Evolutionary conservation across 1,140 invertebrate species (phyloP), one percentile per base, ranked within the genome.

Genomic region (Drosophila novamexicana): DNA sequence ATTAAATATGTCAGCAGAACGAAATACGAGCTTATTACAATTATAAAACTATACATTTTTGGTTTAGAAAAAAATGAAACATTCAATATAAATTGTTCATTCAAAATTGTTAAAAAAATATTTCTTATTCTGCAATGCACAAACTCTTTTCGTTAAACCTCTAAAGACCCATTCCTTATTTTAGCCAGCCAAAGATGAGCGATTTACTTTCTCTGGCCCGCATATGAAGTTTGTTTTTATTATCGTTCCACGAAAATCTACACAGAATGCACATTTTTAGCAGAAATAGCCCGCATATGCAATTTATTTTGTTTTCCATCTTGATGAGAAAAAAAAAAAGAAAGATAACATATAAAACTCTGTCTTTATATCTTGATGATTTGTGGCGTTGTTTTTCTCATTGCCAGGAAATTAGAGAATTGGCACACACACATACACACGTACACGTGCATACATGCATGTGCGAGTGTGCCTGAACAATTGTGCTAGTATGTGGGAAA

Each of bases 341-440:
- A 50, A 40, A 29, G 39, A 36, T n/a, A 52, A 57, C 22, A 50
- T 29, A 53, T 54, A 54, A 54, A 49, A 56, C 64, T 68, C 42
- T 73, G 61, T 54, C 56, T 68, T 73, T 61, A 68, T 61, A 73
- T 59, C 68, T 85, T 82, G 50, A 42, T 81, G 65, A 78, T 75
- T 85, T 78, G 83, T 78, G 75, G 50, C 54, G 50, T 52, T 70
- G 66, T 75, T 78, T 75, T 65, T 67, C 54, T 34, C 65, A 82
- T 50, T 54, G 67, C 57, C 81, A 76, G 76, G 76, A 83, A 83
- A 83, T 84, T 76, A 76, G 76, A 83, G 66, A 84, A 83, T 69
- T 50, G 61, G 59, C 53, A 73, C 74, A 77, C 79, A 62, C 61
- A 57, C 36, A 37, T 47, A 64, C 58, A 68, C 16, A 53, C 36